A percentile compares a stretch with the other conserved stretches of the same genome.
Evolutionary conservation across 2,888 invertebrate genomes (phyloP).

Genomic region (Miltochrista miniata): DNA sequence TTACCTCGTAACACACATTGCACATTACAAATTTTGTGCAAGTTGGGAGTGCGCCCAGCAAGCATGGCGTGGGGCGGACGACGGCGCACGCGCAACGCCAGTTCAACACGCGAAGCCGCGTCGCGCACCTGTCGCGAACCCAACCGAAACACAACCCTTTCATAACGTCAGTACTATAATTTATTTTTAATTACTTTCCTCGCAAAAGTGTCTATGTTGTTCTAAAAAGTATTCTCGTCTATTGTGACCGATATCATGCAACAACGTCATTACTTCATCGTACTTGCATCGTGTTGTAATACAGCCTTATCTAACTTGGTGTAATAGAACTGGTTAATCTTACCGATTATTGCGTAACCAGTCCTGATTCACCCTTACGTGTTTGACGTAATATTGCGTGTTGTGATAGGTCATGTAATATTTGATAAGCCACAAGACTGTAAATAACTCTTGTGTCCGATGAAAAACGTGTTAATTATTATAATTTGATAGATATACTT

Average conservation of each 20-base stretch:
- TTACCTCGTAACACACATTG: slow-evolving; percentile 69
- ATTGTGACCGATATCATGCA: slow-evolving; percentile 25
- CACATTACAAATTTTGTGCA: slow-evolving; percentile 63
- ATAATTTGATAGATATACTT: too few relatives aligned
- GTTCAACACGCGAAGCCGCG: slow-evolving; percentile 71
- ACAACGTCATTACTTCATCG: slow-evolving; percentile 34
- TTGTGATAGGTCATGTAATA: slow-evolving; percentile 33
- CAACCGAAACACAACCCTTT: slow-evolving; percentile 34
- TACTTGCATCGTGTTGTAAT: slow-evolving; percentile 52
- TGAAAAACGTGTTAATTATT: neutral
- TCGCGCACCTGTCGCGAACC: slow-evolving; percentile 67
- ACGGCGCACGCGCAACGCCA: slow-evolving; percentile 55
- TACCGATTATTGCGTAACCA: slow-evolving; percentile 35
- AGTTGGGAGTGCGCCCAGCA: slow-evolving; percentile 38
- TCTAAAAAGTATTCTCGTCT: slow-evolving; percentile 17
- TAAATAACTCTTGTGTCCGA: neutral
- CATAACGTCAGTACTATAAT: slow-evolving; percentile 40
- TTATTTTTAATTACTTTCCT: slow-evolving; percentile 22
- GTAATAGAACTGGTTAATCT: slow-evolving; percentile 52
- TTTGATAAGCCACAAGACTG: slow-evolving; percentile 1
- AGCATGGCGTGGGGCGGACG: slow-evolving; percentile 42
- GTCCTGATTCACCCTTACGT: slow-evolving; percentile 33
- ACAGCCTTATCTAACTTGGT: slow-evolving; percentile 63
- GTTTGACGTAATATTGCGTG: slow-evolving; percentile 32
- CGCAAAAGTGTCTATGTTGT: slow-evolving; percentile 1